These are phyloP conservation scores for Drymodes brunneopygia DNA, from an alignment of 2,113 vertebrate species.

Conservation along the genomic window DNA sequence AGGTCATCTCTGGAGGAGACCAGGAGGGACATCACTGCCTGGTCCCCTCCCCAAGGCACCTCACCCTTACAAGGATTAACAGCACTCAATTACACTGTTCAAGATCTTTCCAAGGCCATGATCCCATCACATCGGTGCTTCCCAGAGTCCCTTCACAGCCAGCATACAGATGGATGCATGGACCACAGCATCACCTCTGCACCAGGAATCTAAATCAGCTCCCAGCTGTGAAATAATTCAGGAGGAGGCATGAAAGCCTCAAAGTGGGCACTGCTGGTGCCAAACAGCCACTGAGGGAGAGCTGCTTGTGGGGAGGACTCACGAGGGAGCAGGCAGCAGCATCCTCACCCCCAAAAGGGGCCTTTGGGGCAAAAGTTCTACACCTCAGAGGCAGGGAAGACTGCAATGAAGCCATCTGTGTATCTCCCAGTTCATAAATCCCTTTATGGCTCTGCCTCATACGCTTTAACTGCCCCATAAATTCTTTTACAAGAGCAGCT, in stretches of 20 bases:
- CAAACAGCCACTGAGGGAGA: neutral
- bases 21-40: fast-evolving
- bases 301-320: neutral
- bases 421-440: slow-evolving; percentile 62
- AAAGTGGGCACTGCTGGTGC: neutral
- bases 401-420: slow-evolving; percentile 43
- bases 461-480: slow-evolving; percentile 57
- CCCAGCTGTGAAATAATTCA: neutral
- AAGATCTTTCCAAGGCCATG: neutral
- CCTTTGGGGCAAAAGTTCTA: neutral
- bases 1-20: neutral
- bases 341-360: neutral
- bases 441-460: slow-evolving; percentile 56
- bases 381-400: neutral
- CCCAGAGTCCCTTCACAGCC: neutral
- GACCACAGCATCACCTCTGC: neutral
- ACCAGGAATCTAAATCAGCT: neutral
- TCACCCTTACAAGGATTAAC: fast-evolving
- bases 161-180: neutral
- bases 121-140: neutral
- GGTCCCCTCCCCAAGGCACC: neutral
- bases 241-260: slow-evolving; percentile 13
- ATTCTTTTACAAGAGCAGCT: slow-evolving; percentile 49
- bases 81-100: neutral
- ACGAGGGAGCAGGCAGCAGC: neutral